Conservation (phyloP, 2,888 invertebrate genomes). For the Lymantria dispar region DNA sequence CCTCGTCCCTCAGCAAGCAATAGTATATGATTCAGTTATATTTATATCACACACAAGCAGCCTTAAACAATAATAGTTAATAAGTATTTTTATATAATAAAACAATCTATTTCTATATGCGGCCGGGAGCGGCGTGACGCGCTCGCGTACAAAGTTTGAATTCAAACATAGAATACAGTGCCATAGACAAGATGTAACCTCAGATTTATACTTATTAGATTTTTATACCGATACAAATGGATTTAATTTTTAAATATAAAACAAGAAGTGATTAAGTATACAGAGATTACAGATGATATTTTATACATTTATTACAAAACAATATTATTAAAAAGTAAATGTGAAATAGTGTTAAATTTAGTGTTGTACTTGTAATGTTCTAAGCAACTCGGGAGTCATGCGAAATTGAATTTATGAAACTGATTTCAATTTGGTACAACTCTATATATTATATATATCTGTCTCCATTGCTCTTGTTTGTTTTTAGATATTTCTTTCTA, state of each 20-base stretch:
- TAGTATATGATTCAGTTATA: conserved; percentile 61
- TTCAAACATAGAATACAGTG: conserved; percentile 71
- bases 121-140: conserved; percentile 52
- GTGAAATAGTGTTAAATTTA: conserved; percentile 79
- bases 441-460: background rate
- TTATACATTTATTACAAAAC: conserved; percentile 82
- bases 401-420: conserved; percentile 32
- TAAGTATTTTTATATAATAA: conserved; percentile 81
- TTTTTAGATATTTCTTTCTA: conserved; percentile 21
- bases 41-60: conserved; percentile 57
- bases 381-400: conserved; percentile 46
- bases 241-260: conserved; percentile 82
- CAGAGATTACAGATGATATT: conserved; percentile 83
- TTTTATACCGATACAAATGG: conserved; percentile 83
- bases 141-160: conserved; percentile 73
- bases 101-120: conserved; percentile 47
- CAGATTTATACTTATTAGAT: conserved; percentile 81
- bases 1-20: conserved; percentile 43
- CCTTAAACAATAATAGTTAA: conserved; percentile 77
- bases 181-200: conserved; percentile 79
- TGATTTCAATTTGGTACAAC: conserved; percentile 26
- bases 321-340: conserved; percentile 77
- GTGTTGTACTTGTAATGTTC: conserved; percentile 64
- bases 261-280: conserved; percentile 81
- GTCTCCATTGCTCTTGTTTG: conserved; percentile 26